Base-by-base conservation (phyloP, 1,140 invertebrate species). In the Ganaspis sp. region DNA sequence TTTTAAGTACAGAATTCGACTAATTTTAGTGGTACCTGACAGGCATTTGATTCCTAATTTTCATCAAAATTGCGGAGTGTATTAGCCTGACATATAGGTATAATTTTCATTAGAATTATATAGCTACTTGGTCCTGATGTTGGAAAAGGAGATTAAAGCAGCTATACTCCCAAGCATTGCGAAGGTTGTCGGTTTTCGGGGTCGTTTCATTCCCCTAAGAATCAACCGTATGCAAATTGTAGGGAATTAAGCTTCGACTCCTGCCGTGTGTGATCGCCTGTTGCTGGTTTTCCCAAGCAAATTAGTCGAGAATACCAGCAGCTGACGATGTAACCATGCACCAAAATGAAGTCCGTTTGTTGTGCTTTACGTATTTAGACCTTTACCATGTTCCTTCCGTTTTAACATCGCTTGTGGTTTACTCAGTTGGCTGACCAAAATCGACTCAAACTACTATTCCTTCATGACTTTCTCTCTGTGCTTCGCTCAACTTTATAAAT, bases 201-300 rank as follows among this genome's bases (percentile, higher is more conserved):
- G 58, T 64, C 58, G 58, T 29, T 64, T 11, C 23, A 64, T 26
- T 64, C 58, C 58, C 58, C 58, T 64, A 64, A 64, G 58, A 64
- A 64, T 64, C 58, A 64, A 64, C 58, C 58, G 58, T 64, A 64
- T 64, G 58, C 23, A 64, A 64, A 64, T 64, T 64, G 23, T 29
- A 64, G 58, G 58, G 26, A 64, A 64, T 64, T 64, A 64, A 64
- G 58, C 58, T 64, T 64, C 58, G 58, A 64, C 58, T 64, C 58
- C 58, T 64, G 58, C 26, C 58, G 23, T 29, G 58, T 64, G 58
- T 29, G 58, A 64, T 64, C 58, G 58, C 58, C 58, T 64, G 58
- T 64, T 64, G 58, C 58, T 64, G 58, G 58, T 64, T 64, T 64
- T 64, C 58, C 58, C 58, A 64, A 64, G 58, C 58, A 64, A 64